Conservation (phyloP, 2,797 vertebrate species). For the Pempheris klunzingeri region DNA sequence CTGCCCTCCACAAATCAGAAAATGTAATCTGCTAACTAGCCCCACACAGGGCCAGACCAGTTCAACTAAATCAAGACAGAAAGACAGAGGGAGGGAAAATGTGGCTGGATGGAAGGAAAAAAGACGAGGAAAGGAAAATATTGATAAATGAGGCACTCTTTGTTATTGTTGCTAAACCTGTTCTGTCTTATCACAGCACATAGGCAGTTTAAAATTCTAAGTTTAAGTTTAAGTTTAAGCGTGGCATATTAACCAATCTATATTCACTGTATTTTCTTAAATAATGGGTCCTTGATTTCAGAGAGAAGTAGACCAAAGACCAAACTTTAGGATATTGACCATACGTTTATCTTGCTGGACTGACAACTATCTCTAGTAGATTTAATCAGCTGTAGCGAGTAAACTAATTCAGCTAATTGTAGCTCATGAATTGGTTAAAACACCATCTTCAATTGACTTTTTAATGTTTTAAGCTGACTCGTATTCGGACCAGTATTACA, state of each 20-base stretch:
- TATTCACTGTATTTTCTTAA: neutral
- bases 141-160: neutral
- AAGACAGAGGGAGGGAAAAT: neutral
- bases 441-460: too few relatives aligned
- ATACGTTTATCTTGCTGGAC: neutral
- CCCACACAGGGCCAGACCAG: conserved; percentile 39
- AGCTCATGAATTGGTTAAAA: too few relatives aligned
- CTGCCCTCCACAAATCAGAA: conserved; percentile 64
- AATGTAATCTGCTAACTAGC: conserved; percentile 55
- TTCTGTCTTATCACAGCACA: neutral
- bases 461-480: too few relatives aligned
- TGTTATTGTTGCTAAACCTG: neutral
- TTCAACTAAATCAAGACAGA: conserved; percentile 32
- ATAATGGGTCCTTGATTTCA: neutral
- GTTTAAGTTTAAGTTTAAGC: too few relatives aligned
- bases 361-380: neutral
- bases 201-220: neutral
- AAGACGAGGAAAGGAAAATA: neutral
- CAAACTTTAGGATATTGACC: neutral
- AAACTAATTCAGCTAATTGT: too few relatives aligned
- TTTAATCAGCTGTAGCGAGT: neutral
- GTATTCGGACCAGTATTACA: too few relatives aligned
- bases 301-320: neutral
- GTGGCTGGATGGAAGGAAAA: neutral
- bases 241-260: neutral